These are phyloP conservation scores for Polyommatus icarus DNA, from an alignment of 2,888 invertebrate species.

Conservation along the genomic window DNA sequence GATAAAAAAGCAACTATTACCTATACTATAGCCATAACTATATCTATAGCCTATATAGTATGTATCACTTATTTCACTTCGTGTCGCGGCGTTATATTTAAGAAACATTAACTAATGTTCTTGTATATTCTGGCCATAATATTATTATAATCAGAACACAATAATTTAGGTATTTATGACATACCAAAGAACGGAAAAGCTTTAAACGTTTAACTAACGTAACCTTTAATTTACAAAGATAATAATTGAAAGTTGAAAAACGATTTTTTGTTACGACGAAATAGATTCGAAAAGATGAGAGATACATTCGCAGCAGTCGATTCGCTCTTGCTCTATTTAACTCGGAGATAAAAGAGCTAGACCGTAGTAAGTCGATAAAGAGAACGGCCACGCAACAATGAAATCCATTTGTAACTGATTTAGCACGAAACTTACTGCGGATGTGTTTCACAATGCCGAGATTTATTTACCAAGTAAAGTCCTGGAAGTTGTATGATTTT, in stretches of 20 bases:
- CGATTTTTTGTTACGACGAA: background rate
- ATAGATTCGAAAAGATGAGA: conserved; percentile 33
- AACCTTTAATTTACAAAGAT: background rate
- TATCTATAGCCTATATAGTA: no score
- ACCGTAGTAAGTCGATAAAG: conserved; percentile 33
- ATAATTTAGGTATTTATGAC: no score
- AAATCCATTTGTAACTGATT: conserved; percentile 30
- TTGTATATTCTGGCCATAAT: no score
- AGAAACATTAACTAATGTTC: no score
- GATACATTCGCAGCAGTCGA: conserved; percentile 32
- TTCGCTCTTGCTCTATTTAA: conserved; percentile 34
- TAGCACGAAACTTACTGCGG: conserved; percentile 15
- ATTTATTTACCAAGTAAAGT: conserved; percentile 16
- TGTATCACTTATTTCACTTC: no score
- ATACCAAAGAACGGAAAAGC: no score
- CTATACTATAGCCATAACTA: no score
- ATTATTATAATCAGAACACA: no score
- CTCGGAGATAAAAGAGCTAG: conserved; percentile 34
- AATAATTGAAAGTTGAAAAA: background rate
- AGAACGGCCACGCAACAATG: conserved; percentile 30
- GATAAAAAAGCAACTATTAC: no score
- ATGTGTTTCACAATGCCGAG: conserved; percentile 5
- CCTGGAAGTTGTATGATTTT: background rate
- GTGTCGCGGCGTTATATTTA: no score
- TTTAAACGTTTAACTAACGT: no score